Conservation (phyloP, 2,797 vertebrate species). For the Crocidura indochinensis region DNA sequence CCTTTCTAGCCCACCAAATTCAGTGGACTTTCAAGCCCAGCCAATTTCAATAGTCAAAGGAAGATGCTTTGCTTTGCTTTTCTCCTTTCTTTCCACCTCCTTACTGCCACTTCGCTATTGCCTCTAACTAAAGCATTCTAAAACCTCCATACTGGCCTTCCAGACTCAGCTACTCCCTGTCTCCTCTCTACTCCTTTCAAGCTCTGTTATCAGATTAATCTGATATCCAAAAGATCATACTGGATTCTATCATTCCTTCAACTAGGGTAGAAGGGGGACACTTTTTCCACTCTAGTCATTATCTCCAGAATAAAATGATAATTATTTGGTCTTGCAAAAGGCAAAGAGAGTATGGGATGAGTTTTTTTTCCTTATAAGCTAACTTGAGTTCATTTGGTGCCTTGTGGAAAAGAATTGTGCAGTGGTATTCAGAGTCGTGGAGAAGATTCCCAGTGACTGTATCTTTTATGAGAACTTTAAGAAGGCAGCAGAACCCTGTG, state of each 20-base stretch:
- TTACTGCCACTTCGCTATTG: background rate
- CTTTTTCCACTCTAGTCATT: background rate
- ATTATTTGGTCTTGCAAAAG: conserved; percentile 16
- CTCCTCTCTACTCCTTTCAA: background rate
- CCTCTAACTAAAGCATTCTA: background rate
- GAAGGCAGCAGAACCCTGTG: background rate
- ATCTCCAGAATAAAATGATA: conserved; percentile 61
- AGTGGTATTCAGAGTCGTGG: background rate
- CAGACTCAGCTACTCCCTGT: background rate
- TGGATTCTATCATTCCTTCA: conserved; percentile 6
- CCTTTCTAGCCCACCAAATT: background rate
- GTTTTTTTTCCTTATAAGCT: conserved; percentile 1
- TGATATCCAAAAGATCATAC: background rate
- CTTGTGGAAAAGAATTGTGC: background rate
- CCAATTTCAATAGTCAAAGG: no score
- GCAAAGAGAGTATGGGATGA: background rate
- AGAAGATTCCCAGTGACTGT: background rate
- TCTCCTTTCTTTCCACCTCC: background rate
- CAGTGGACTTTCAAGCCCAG: background rate
- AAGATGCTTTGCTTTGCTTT: background rate
- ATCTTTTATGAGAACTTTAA: background rate
- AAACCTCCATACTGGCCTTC: background rate
- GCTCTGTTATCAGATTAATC: conserved; percentile 22
- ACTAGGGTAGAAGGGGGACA: background rate
- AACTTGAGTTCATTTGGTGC: background rate